Percentiles rank a stretch among this genome's conserved stretches.
Conservation (phyloP, 2,888 invertebrate species). For the Cephus pygmeus region DNA sequence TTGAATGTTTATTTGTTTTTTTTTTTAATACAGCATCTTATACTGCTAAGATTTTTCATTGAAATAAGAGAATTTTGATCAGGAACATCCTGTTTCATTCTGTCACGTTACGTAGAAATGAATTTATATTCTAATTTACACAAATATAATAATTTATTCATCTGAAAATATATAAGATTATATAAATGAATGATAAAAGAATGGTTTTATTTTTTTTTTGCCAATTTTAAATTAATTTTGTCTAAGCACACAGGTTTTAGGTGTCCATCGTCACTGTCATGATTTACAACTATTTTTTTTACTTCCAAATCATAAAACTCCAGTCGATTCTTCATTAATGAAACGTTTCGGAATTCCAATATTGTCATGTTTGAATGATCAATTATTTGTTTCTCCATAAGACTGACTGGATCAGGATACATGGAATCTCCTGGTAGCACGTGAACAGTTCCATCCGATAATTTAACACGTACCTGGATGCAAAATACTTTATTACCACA, state of each 20-base stretch:
- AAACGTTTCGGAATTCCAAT: conserved; percentile 40
- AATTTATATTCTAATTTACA: background rate
- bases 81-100: no score
- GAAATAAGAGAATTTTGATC: no score
- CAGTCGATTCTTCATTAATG: conserved; percentile 41
- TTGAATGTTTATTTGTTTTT: no score
- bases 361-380: conserved; percentile 43
- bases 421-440: conserved; percentile 71
- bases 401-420: conserved; percentile 46
- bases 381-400: conserved; percentile 36
- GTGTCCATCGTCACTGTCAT: conserved; percentile 32
- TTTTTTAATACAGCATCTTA: no score
- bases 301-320: conserved; percentile 33
- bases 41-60: no score
- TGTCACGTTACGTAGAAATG: no score
- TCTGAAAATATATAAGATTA: background rate
- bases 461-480: conserved; percentile 69
- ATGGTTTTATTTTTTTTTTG: background rate
- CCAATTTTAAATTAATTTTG: background rate
- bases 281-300: conserved; percentile 35
- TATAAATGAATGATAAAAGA: background rate
- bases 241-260: conserved; percentile 25
- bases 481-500: conserved; percentile 42
- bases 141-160: background rate
- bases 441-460: conserved; percentile 71